Conservation (phyloP, 2,888 invertebrate species). For the Lochmaea capreae region DNA sequence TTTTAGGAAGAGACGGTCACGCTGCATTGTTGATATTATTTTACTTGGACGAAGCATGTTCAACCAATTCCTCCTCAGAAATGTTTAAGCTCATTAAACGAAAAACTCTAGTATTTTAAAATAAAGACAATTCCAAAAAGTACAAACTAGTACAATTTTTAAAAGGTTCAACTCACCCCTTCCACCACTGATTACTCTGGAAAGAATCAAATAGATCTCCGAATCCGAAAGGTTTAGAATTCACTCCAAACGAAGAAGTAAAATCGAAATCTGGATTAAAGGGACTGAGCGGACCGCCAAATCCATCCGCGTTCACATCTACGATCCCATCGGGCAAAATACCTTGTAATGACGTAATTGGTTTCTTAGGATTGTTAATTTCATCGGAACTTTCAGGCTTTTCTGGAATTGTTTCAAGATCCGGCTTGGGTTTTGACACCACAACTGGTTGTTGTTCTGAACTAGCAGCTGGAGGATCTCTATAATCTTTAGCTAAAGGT, state of each 20-base stretch:
- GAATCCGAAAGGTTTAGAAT: slow-evolving; percentile 39
- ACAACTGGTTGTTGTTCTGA: slow-evolving; percentile 53
- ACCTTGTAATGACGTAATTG: slow-evolving; percentile 45
- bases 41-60: too few species aligned
- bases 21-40: too few species aligned
- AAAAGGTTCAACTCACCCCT: slow-evolving; percentile 37
- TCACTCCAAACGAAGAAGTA: slow-evolving; percentile 34
- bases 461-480: slow-evolving; percentile 53
- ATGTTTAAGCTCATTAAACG: too few species aligned
- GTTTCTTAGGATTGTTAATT: slow-evolving; percentile 19
- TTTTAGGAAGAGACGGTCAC: too few species aligned
- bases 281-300: slow-evolving; percentile 32
- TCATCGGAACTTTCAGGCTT: background rate
- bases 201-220: slow-evolving; percentile 42
- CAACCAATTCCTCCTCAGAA: too few species aligned
- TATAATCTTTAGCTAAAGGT: slow-evolving; percentile 59
- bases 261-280: slow-evolving; percentile 39
- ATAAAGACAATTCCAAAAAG: too few species aligned
- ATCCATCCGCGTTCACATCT: slow-evolving; percentile 55
- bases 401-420: background rate
- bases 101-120: too few species aligned
- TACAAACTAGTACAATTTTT: background rate
- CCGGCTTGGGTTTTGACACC: slow-evolving; percentile 48
- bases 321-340: slow-evolving; percentile 56
- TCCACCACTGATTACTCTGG: slow-evolving; percentile 44